A percentile compares a stretch with the other conserved stretches of the same genome.
phyloP scores from a whole-genome alignment of 1,140 invertebrate genomes.

The Spodoptera litura region DNA sequence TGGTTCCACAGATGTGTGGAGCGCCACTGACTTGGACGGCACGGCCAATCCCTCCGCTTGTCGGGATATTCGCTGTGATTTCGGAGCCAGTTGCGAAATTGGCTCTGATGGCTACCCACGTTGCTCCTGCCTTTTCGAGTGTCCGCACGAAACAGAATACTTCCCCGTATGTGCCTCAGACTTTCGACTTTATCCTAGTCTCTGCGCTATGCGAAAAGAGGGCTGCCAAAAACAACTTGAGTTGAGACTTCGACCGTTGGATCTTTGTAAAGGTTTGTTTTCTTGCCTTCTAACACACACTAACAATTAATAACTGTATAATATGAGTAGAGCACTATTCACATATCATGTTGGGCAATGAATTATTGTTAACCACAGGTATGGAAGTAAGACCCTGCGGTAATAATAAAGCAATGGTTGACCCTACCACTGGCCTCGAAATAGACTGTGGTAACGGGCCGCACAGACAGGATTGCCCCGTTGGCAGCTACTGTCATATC shows the following conservation, averaged over 20 bases:
- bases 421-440: constrained; percentile 90
- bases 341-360: constrained; percentile 14
- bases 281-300: constrained; percentile 51
- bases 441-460: constrained; percentile 94
- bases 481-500: constrained; percentile 94
- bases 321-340: constrained; percentile 10
- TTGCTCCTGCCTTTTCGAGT: constrained; percentile 92
- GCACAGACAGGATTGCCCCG: constrained; percentile 92
- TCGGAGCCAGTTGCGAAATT: constrained; percentile 93
- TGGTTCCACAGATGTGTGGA: constrained; percentile 73
- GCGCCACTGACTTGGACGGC: constrained; percentile 68
- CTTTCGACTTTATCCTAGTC: constrained; percentile 91
- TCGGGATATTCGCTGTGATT: constrained; percentile 93
- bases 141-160: constrained; percentile 87
- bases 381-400: constrained; percentile 95
- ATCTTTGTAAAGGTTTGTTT: constrained; percentile 92
- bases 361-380: constrained; percentile 85
- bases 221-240: constrained; percentile 94
- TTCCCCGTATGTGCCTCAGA: constrained; percentile 94
- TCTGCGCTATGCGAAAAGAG: constrained; percentile 95
- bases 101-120: constrained; percentile 91
- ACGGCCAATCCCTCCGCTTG: constrained; percentile 89
- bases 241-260: constrained; percentile 91
- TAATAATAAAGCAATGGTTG: constrained; percentile 91
- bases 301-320: not conserved